Evolutionary conservation across 2,113 vertebrate species (phyloP).

Genomic region (Pungitius pungitius): DNA sequence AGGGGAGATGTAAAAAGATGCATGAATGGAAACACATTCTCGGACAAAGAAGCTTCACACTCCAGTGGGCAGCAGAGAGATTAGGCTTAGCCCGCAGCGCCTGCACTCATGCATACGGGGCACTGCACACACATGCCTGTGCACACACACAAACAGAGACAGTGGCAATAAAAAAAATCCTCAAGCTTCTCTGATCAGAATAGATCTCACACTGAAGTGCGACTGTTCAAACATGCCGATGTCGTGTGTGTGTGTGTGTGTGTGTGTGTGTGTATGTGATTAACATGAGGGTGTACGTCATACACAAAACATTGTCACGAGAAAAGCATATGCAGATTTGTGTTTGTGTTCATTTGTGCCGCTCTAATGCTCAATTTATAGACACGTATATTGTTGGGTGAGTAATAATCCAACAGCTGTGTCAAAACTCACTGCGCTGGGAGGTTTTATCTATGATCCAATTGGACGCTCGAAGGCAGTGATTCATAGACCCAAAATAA

Average conservation of each 20-base stretch:
- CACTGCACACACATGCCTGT: slow-evolving; percentile 11
- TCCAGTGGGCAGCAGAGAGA: slow-evolving; percentile 54
- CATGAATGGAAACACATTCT: slow-evolving; percentile 50
- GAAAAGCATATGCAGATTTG: slow-evolving; percentile 1
- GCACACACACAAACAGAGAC: slow-evolving; percentile 7
- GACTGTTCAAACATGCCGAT: slow-evolving; percentile 27
- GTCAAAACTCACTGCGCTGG: slow-evolving; percentile 56
- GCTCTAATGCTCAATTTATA: not conserved
- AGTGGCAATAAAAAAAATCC: slow-evolving; percentile 34
- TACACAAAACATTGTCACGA: not conserved
- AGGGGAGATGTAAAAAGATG: slow-evolving; percentile 33
- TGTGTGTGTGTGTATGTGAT: not conserved
- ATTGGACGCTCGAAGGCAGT: slow-evolving; percentile 55
- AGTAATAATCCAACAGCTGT: slow-evolving; percentile 65
- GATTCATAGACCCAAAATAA: slow-evolving; percentile 77
- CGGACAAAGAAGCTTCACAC: slow-evolving; percentile 58
- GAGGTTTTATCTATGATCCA: slow-evolving; percentile 72
- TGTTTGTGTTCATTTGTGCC: slow-evolving; percentile 6
- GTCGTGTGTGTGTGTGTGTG: not conserved
- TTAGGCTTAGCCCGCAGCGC: slow-evolving; percentile 48
- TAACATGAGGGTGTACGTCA: not conserved
- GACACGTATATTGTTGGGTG: slow-evolving; percentile 27
- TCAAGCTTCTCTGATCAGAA: slow-evolving; percentile 34
- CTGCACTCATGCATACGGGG: slow-evolving; percentile 53
- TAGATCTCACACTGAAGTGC: slow-evolving; percentile 39